Percentiles rank a stretch among this genome's conserved stretches.
phyloP scores from a whole-genome alignment of 92 coral and sea anemone genomes.

The Chrysogorgia sp. region DNA sequence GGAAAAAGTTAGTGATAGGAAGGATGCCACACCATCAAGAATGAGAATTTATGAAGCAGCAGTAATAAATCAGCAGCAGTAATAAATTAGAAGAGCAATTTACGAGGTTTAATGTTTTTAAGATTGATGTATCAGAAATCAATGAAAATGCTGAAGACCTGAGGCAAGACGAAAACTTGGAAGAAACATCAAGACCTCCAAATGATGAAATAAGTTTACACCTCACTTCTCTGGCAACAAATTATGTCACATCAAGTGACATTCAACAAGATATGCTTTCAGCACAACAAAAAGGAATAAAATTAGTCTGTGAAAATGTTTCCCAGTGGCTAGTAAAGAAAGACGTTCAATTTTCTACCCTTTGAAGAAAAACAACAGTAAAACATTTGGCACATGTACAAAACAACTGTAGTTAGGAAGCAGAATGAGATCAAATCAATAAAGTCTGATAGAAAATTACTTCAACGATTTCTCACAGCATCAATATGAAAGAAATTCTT shows the following conservation, averaged over 20 bases:
- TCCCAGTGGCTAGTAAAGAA: neutral
- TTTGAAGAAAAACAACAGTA: slow-evolving; percentile 2
- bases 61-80: too few relatives aligned
- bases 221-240: slow-evolving; percentile 6
- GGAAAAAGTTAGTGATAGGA: neutral
- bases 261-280: slow-evolving; percentile 7
- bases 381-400: slow-evolving; percentile 3
- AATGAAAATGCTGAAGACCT: neutral
- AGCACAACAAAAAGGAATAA: neutral
- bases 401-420: neutral
- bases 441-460: slow-evolving; percentile 24
- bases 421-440: slow-evolving; percentile 17
- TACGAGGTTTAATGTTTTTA: slow-evolving; percentile 23
- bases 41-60: neutral
- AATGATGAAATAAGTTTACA: neutral
- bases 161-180: neutral
- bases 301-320: neutral
- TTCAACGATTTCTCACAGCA: slow-evolving; percentile 29
- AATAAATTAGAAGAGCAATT: slow-evolving; percentile 3
- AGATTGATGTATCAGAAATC: neutral
- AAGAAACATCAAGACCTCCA: neutral
- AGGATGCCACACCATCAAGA: slow-evolving; percentile 21
- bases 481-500: slow-evolving; percentile 15
- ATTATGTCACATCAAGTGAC: slow-evolving; percentile 10
- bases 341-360: slow-evolving; percentile 13